Conservation (phyloP, 2,113 vertebrate genomes). For the Amphiprion ocellaris region DNA sequence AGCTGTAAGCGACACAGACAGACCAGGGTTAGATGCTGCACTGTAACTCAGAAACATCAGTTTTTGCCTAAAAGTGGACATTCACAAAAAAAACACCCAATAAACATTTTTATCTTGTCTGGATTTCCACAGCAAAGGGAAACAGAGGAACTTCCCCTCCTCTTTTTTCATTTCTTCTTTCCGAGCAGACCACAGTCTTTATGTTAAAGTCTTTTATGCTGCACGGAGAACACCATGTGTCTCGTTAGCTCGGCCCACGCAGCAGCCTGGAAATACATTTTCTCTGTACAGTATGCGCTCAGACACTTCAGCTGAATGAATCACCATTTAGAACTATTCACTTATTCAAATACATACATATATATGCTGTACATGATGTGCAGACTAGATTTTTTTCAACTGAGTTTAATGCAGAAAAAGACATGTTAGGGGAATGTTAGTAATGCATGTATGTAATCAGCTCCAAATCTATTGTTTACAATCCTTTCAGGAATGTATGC, state of each 20-base stretch:
- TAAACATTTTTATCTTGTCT: constrained; percentile 12
- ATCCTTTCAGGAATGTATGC: no score
- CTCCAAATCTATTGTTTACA: no score
- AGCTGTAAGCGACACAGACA: not conserved
- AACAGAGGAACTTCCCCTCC: constrained; percentile 55
- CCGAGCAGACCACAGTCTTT: constrained; percentile 13
- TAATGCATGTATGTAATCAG: no score
- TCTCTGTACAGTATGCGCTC: not conserved
- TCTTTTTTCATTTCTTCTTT: constrained; percentile 71
- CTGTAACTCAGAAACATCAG: constrained; percentile 8
- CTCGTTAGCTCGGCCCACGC: not conserved
- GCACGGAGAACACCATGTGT: not conserved
- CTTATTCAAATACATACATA: no score
- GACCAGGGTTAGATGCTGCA: not conserved
- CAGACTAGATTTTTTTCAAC: no score
- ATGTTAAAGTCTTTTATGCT: constrained; percentile 21
- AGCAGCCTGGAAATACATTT: constrained; percentile 48
- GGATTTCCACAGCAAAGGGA: constrained; percentile 14
- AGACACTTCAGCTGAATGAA: constrained; percentile 24
- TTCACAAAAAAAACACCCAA: not conserved
- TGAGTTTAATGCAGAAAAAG: no score
- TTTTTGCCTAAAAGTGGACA: not conserved
- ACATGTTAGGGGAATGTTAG: no score
- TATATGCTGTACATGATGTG: no score
- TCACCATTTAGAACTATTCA: constrained; percentile 18